Evolutionary conservation across 1,140 invertebrate genomes (phyloP).

Genomic region (Listronotus bonariensis): DNA sequence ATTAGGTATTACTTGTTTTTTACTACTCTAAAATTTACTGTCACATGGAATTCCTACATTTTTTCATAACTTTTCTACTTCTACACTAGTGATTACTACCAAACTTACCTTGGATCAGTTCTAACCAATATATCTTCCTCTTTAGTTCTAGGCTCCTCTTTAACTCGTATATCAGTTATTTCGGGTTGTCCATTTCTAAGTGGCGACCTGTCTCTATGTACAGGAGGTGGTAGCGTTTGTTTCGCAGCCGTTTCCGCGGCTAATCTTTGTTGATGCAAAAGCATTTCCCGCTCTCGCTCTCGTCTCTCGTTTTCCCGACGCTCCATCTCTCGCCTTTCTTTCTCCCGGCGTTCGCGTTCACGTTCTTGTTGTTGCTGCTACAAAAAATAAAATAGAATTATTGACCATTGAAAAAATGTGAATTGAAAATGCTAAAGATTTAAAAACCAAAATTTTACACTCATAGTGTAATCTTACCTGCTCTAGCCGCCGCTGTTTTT

Average conservation of each 20-base stretch:
- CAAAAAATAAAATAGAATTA: constrained; percentile 10
- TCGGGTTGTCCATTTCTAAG: constrained; percentile 66
- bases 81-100: no score
- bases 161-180: constrained; percentile 62
- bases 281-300: constrained; percentile 59
- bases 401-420: neutral
- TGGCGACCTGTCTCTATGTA: constrained; percentile 68
- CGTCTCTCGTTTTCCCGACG: constrained; percentile 62
- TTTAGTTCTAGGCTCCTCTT: constrained; percentile 66
- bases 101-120: constrained; percentile 50
- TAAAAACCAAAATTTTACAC: no score
- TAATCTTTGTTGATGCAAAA: constrained; percentile 63
- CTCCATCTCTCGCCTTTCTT: constrained; percentile 73
- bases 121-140: constrained; percentile 60
- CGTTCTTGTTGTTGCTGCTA: constrained; percentile 62
- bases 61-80: no score
- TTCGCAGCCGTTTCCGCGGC: constrained; percentile 53
- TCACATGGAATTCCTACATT: no score
- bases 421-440: no score
- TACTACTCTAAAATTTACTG: no score
- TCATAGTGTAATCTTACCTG: constrained; percentile 51
- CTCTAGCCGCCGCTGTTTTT: constrained; percentile 61
- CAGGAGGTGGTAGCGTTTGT: constrained; percentile 56
- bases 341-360: constrained; percentile 70
- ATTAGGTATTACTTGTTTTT: no score